Conservation (phyloP, 2,888 invertebrate genomes). For the Aspidiotus rigidus region DNA sequence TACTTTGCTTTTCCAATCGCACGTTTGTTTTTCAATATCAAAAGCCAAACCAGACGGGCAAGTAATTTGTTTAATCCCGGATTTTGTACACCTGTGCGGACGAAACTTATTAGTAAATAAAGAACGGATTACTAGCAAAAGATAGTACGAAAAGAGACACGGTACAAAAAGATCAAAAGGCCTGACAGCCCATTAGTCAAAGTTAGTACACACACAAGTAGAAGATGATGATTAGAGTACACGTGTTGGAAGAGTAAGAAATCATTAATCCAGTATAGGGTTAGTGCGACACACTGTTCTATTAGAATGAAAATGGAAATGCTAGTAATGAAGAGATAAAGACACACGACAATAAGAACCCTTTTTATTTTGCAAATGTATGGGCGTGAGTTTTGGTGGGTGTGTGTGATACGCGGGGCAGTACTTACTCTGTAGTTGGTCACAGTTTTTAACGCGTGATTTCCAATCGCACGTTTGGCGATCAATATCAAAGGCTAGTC, state of each 20-base stretch:
- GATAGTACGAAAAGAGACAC: too few species aligned
- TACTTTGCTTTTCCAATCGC: conserved; percentile 98
- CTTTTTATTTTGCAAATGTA: too few species aligned
- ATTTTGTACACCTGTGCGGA: conserved; percentile 72
- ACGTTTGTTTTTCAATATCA: conserved; percentile 95
- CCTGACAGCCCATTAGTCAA: neutral
- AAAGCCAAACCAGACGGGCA: conserved; percentile 94
- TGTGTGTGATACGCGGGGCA: conserved; percentile 2
- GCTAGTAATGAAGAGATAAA: neutral
- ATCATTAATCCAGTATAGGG: neutral
- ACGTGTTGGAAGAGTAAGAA: neutral
- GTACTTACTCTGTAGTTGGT: conserved; percentile 81
- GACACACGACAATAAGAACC: too few species aligned
- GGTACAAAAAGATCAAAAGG: too few species aligned
- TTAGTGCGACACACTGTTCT: neutral
- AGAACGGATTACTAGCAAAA: neutral
- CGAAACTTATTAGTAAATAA: conserved; percentile 17
- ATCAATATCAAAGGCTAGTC: conserved; percentile 87
- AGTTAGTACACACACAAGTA: neutral
- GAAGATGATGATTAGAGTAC: neutral
- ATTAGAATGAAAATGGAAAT: neutral
- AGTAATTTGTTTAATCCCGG: conserved; percentile 92
- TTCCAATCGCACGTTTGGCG: conserved; percentile 95
- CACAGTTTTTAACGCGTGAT: conserved; percentile 92
- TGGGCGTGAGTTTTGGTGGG: neutral